Evolutionary conservation across 2,113 vertebrate species (phyloP).

Genomic region (Phoxinus phoxinus): DNA sequence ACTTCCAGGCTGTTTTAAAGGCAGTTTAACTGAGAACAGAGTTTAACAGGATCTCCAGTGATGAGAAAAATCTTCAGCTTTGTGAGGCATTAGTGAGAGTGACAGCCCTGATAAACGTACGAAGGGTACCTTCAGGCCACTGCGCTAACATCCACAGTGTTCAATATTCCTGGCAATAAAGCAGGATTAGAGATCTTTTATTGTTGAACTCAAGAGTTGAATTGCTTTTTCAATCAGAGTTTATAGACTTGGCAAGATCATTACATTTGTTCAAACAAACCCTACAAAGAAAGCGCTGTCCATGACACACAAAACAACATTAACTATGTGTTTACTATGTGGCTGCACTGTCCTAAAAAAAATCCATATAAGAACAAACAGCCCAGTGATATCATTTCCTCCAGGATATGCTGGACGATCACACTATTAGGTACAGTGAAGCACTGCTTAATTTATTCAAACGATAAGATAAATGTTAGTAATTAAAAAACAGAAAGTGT

Average conservation of each 20-base stretch:
- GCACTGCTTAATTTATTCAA: background rate
- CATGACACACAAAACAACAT: slow-evolving; percentile 57
- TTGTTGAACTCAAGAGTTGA: slow-evolving; percentile 63
- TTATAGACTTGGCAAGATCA: slow-evolving; percentile 69
- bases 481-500: background rate
- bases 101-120: slow-evolving; percentile 59
- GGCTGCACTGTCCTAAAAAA: background rate
- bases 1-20: slow-evolving; percentile 30
- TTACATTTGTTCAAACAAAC: slow-evolving; percentile 68
- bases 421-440: background rate
- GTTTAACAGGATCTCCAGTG: slow-evolving; percentile 70
- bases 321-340: slow-evolving; percentile 56
- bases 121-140: slow-evolving; percentile 68
- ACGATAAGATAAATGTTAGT: background rate
- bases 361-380: slow-evolving; percentile 41
- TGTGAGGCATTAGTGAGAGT: slow-evolving; percentile 58
- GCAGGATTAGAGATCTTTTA: slow-evolving; percentile 73
- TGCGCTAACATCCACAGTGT: slow-evolving; percentile 66
- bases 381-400: background rate
- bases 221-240: slow-evolving; percentile 70
- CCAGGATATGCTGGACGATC: background rate
- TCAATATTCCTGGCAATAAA: slow-evolving; percentile 76
- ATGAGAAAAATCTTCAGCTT: slow-evolving; percentile 77
- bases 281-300: slow-evolving; percentile 53
- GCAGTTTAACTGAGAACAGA: slow-evolving; percentile 23